Conservation (phyloP, 2,113 vertebrate genomes). For the Noturus placidus region DNA sequence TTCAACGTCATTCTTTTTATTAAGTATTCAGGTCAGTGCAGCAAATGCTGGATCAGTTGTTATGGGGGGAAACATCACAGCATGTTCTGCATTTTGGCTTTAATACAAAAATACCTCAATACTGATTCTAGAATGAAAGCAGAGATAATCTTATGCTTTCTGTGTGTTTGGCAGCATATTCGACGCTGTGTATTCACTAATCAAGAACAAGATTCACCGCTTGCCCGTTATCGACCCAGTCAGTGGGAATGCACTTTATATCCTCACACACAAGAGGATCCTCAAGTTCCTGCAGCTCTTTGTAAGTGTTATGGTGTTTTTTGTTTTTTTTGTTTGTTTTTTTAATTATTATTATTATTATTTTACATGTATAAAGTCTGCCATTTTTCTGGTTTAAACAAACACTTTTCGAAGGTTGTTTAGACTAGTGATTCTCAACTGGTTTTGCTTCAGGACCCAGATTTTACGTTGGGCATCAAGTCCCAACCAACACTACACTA, state of each 20-base stretch:
- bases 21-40: neutral
- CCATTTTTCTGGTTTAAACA: neutral
- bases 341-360: neutral
- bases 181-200: conserved; percentile 93
- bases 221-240: conserved; percentile 94
- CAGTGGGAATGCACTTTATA: conserved; percentile 98
- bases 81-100: neutral
- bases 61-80: neutral
- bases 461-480: neutral
- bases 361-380: neutral
- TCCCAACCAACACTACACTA: neutral
- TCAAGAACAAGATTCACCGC: conserved; percentile 98
- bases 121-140: neutral
- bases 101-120: neutral
- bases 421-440: neutral
- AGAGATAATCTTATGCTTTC: neutral
- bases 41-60: neutral
- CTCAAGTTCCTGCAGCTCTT: conserved; percentile 99
- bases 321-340: neutral
- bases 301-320: conserved; percentile 77
- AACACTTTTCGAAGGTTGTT: neutral
- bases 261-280: conserved; percentile 98
- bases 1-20: neutral
- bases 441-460: too few relatives aligned
- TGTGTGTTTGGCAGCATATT: conserved; percentile 78